These are phyloP conservation scores for Hypercompe scribonia DNA, from an alignment of 2,888 invertebrate species.

Conservation along the genomic window DNA sequence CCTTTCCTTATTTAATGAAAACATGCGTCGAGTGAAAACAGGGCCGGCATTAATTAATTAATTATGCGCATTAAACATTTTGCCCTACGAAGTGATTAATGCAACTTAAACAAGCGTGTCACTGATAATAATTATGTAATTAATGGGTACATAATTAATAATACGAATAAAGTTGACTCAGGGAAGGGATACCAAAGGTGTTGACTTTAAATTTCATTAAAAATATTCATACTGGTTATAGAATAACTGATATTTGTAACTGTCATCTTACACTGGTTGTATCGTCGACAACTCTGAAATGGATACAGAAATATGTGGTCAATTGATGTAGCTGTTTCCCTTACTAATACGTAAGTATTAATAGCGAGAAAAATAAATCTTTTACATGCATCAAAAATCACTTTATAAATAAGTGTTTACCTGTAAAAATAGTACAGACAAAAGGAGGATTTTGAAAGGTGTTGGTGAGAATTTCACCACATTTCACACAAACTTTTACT, in stretches of 20 bases:
- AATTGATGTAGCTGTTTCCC: too few species aligned
- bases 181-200: not conserved
- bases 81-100: conserved; percentile 58
- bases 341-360: too few species aligned
- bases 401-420: not conserved
- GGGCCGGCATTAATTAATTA: conserved; percentile 49
- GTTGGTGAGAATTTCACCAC: not conserved
- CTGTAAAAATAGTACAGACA: not conserved
- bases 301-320: not conserved
- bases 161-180: not conserved
- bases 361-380: not conserved
- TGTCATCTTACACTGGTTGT: not conserved
- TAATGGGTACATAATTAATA: conserved; percentile 35
- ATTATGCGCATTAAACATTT: conserved; percentile 47
- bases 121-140: conserved; percentile 47
- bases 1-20: conserved; percentile 30
- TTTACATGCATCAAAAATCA: too few species aligned
- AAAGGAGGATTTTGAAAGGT: not conserved
- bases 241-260: not conserved
- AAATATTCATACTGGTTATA: not conserved
- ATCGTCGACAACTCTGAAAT: not conserved
- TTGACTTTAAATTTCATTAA: not conserved
- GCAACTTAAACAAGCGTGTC: conserved; percentile 56
- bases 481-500: not conserved
- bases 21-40: conserved; percentile 15